phyloP scores from a whole-genome alignment of 2,797 vertebrate genomes.

The Nyctalus aviator region DNA sequence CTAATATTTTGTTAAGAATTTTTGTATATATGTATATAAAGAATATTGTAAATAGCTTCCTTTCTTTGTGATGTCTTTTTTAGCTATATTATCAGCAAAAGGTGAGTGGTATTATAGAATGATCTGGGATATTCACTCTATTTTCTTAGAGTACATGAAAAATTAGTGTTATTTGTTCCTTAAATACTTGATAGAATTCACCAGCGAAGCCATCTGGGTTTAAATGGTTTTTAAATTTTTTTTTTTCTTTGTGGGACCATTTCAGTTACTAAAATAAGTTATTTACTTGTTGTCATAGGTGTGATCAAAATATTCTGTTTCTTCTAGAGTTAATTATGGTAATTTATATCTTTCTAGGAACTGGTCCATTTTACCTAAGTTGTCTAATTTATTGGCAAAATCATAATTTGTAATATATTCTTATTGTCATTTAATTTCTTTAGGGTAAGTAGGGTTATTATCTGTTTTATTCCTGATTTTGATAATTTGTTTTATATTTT shows the following conservation, averaged over 20 bases:
- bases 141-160: not conserved
- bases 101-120: not conserved
- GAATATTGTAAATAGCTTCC: not conserved
- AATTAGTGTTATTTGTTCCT: conserved; percentile 12
- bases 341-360: not conserved
- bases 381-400: not conserved
- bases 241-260: not conserved
- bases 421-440: conserved; percentile 28
- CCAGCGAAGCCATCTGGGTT: not conserved
- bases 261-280: not conserved
- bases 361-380: not conserved
- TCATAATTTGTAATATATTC: not conserved
- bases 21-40: not conserved
- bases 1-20: not conserved
- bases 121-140: not conserved
- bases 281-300: not conserved
- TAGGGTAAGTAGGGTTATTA: not conserved
- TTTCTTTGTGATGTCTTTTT: not conserved
- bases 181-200: conserved; percentile 20
- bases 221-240: not conserved
- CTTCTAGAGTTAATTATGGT: not conserved
- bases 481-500: not conserved
- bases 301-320: not conserved
- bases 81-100: not conserved
- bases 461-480: conserved; percentile 21